Base-by-base conservation (phyloP, 1,140 invertebrate species). In the Sweltsa coloradensis region DNA sequence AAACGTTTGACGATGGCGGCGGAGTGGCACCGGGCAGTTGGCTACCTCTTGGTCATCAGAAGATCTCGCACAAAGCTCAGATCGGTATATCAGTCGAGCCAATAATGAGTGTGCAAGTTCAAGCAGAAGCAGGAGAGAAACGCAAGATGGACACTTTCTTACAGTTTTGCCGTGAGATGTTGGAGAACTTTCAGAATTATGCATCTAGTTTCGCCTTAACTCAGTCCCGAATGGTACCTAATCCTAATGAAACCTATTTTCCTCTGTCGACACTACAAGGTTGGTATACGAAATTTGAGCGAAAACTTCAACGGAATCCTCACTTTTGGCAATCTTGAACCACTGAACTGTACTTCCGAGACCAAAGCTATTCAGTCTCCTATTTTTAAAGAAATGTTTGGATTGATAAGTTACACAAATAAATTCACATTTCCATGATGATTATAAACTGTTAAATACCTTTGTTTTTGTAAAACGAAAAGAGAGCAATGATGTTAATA, bases 221-320 rank as follows among this genome's bases (percentile, higher is more conserved):
- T 3, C 84, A 87, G 54, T 61, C 75, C 2, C 81, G 92, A 58
- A 88, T 91, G 76, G 69, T 76, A 2, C 77, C 82, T 0, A 83
- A 85, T 59, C 82, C 81, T 0, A 81, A 75, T 24, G 87, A 93
- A 56, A 81, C 78, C 22, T 93, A 81, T 66, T 80, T 98, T 25
- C 91, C 94, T 0, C 63, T 97, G 16, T 85, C 81, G 39, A 79
- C 79, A 0, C 70, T 99, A 5, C 83, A 93, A 60, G 85, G 80
- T 34, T 99, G 95, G 95, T 97, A 89, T 60, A 78, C 83, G 49
- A 96, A 86, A 57, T 97, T 97, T 60, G 79, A 92, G 57, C 68
- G 92, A 58, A 73, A 89, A 54, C 66, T 97, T 45, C 76, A 85
- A 58, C 81, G 87, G 53, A 95, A 97, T 70, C 92, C 93, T 2